A percentile compares a stretch with the other conserved stretches of the same genome.
phyloP scores from a whole-genome alignment of 92 coral and sea anemone species.

The Porites cylindrica region DNA sequence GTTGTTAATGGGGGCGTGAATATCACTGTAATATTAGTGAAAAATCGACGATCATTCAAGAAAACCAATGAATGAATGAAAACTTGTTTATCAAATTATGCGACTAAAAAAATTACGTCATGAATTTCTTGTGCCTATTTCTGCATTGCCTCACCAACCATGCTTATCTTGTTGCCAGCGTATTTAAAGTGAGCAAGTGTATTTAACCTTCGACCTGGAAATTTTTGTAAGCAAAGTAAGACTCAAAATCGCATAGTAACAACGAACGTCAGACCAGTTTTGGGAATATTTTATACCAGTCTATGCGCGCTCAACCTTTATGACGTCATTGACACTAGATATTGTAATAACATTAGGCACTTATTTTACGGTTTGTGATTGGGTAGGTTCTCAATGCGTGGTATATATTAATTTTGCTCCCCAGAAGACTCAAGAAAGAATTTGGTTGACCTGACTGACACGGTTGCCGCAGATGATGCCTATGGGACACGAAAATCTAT shows the following conservation, averaged over 20 bases:
- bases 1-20: neutral
- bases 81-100: neutral
- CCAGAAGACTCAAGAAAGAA: neutral
- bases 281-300: neutral
- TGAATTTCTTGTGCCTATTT: neutral
- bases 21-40: too few species aligned
- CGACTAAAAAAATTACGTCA: neutral
- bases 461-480: constrained; percentile 44
- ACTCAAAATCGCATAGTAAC: neutral
- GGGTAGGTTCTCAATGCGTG: constrained; percentile 3
- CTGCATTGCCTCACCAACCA: neutral
- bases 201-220: neutral
- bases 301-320: neutral
- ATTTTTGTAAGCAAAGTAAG: neutral
- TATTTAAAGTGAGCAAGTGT: neutral
- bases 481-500: constrained; percentile 53
- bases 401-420: neutral
- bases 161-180: too few species aligned
- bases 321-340: constrained; percentile 7
- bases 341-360: neutral
- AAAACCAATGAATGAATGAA: neutral
- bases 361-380: neutral
- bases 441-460: neutral
- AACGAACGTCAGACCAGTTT: neutral
- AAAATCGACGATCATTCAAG: neutral